Evolutionary conservation across 2,113 vertebrate species (phyloP), one percentile per base, ranked within the genome.

Genomic region (Oncorhynchus kisutch): DNA sequence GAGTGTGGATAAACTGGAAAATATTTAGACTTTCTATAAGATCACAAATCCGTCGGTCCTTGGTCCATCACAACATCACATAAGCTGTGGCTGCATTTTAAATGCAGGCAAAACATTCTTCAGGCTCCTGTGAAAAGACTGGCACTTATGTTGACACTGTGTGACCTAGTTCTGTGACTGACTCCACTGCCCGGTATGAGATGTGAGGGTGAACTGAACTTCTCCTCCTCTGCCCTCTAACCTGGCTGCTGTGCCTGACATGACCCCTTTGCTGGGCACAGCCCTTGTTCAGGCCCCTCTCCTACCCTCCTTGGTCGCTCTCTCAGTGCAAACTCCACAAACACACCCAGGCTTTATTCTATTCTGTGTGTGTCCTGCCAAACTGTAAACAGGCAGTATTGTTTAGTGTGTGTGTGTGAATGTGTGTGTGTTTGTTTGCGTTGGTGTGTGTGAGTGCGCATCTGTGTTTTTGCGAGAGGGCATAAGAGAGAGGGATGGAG

Each of bases 361-460:
- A 4, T 70, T 77, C n/a, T 74, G 82, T 84, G 82, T 87, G 89
- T 89, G 88, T 89, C 83, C 90, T 76, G 80, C 91, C 89, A 91
- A 93, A 92, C 92, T 93, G 92, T 94, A 93, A 94, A 94, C 92
- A 93, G 91, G 89, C 90, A 85, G 90, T 91, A 93, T 93, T 94
- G 92, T 93, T 88, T 92, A 84, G 89, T 91, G 90, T 85, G 88
- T 87, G 81, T 91, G 91, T 91, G 92, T 89, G 91, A 89, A 85
- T 90, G 88, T 92, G 88, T 92, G 89, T 91, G 88, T 90, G 91
- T 91, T 90, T 89, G 90, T 92, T 89, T 91, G 91, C 86, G 86
- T 88, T 86, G 90, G 91, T 91, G 75, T 72, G 62, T 65, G 76
- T 65, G 89, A 92, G 90, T 88, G 87, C 80, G 83, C 90, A 88